Percentiles rank a stretch among this genome's conserved stretches.
These are phyloP conservation scores for Cactoblastis cactorum DNA, from an alignment of 2,888 invertebrate genomes.

Conservation along the genomic window DNA sequence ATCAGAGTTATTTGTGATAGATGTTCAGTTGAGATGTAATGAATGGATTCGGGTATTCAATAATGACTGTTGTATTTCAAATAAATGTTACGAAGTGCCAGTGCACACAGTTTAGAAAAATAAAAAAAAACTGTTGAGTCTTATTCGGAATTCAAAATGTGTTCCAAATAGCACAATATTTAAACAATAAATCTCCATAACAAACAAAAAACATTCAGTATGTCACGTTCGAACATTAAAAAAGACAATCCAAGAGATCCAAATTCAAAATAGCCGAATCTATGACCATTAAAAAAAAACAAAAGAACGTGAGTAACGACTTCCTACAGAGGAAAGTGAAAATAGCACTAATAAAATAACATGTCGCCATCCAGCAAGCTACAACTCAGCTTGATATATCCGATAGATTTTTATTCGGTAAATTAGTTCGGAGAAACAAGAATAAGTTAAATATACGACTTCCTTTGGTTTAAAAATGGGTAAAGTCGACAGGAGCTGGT, in stretches of 20 bases:
- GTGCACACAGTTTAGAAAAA: not conserved
- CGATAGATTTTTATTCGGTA: slow-evolving; percentile 57
- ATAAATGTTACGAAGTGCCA: not conserved
- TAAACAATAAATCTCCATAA: not conserved
- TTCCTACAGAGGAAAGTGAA: slow-evolving; percentile 50
- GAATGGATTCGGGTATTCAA: slow-evolving; percentile 4
- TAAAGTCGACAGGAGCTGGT: slow-evolving; percentile 26
- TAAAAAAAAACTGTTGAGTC: not conserved
- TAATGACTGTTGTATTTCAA: slow-evolving; percentile 5
- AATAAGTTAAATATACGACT: slow-evolving; percentile 54
- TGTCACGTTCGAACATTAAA: slow-evolving; percentile 10
- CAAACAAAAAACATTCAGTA: not conserved
- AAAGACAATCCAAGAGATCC: slow-evolving; percentile 4
- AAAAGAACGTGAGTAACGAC: slow-evolving; percentile 44
- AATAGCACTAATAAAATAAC: slow-evolving; percentile 61
- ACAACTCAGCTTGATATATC: slow-evolving; percentile 34
- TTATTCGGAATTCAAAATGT: not conserved
- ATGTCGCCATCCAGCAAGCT: slow-evolving; percentile 44
- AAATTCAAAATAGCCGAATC: slow-evolving; percentile 8
- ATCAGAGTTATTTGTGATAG: not conserved
- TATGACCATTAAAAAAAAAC: slow-evolving; percentile 17
- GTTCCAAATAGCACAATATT: not conserved
- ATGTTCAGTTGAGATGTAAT: not conserved
- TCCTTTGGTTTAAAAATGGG: slow-evolving; percentile 66
- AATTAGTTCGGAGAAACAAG: slow-evolving; percentile 64